Conservation (phyloP, 1,140 invertebrate species). For the Neelides sp. region DNA sequence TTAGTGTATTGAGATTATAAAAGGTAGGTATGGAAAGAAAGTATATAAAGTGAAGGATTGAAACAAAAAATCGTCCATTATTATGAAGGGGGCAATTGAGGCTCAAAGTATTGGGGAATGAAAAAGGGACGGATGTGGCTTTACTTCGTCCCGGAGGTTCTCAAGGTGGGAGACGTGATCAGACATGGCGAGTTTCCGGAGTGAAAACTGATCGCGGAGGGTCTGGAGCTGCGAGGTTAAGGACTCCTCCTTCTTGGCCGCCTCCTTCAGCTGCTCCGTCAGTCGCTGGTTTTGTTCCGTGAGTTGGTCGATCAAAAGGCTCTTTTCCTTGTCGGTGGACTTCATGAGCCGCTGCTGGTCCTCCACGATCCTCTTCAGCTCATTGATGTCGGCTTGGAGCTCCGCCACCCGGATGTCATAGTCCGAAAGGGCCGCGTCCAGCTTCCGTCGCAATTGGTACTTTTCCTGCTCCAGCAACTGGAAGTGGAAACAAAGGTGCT, state of each 20-base stretch:
- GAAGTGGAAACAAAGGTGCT: conserved; percentile 32
- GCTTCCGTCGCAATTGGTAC: conserved; percentile 64
- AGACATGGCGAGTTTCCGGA: conserved; percentile 60
- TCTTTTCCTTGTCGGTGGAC: conserved; percentile 64
- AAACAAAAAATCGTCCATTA: no score
- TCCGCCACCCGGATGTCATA: conserved; percentile 76
- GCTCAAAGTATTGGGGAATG: no score
- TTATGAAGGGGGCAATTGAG: no score
- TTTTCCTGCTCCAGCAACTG: conserved; percentile 89
- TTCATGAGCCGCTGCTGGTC: conserved; percentile 48
- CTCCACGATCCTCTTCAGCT: conserved; percentile 47
- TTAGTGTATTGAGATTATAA: no score
- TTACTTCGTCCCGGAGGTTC: conserved; percentile 69
- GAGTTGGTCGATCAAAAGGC: conserved; percentile 66
- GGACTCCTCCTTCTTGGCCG: conserved; percentile 63
- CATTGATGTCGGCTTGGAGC: conserved; percentile 69
- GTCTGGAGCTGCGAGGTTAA: conserved; percentile 63
- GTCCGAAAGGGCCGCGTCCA: conserved; percentile 72
- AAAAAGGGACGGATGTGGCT: no score
- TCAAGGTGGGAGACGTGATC: conserved; percentile 81
- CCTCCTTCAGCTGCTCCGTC: conserved; percentile 57
- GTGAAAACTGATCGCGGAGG: conserved; percentile 67
- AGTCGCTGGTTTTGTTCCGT: conserved; percentile 81
- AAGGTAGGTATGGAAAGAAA: no score
- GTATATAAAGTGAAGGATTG: neutral